Conservation (phyloP, 2,113 vertebrate genomes). For the Myotis brandtii region DNA sequence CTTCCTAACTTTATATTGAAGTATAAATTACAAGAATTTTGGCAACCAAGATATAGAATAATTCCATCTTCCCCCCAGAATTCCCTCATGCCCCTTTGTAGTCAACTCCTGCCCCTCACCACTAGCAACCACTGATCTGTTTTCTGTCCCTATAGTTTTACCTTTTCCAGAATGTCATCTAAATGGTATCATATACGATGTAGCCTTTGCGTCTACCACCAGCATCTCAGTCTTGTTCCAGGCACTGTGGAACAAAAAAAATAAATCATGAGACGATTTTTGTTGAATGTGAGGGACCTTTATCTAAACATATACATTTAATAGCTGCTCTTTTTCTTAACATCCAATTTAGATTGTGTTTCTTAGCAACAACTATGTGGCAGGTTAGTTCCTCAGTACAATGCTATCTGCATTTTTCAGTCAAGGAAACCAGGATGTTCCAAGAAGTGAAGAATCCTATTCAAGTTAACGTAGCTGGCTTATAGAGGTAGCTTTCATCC, state of each 20-base stretch:
- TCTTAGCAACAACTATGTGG: not conserved
- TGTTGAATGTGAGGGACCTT: not conserved
- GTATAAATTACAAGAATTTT: not conserved
- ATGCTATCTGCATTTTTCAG: not conserved
- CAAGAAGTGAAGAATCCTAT: not conserved
- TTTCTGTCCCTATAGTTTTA: not conserved
- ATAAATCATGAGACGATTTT: not conserved
- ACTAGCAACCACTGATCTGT: not conserved
- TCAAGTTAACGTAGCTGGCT: not conserved
- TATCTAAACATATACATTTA: not conserved
- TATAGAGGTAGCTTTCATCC: not conserved
- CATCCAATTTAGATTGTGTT: not conserved
- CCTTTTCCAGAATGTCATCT: not conserved
- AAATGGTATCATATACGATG: not conserved
- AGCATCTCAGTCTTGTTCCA: too few relatives aligned
- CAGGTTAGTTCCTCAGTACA: not conserved
- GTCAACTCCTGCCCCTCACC: not conserved
- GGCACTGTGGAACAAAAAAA: not conserved
- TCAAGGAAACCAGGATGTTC: not conserved
- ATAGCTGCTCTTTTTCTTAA: not conserved
- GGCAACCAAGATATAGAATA: not conserved
- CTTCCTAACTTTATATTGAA: not conserved
- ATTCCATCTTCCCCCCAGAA: not conserved
- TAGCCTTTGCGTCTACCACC: not conserved
- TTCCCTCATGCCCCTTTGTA: not conserved